Percentiles rank a stretch among this genome's conserved stretches.
These are phyloP conservation scores for Galaxias olidus DNA, from an alignment of 2,797 vertebrate genomes.

Conservation along the genomic window DNA sequence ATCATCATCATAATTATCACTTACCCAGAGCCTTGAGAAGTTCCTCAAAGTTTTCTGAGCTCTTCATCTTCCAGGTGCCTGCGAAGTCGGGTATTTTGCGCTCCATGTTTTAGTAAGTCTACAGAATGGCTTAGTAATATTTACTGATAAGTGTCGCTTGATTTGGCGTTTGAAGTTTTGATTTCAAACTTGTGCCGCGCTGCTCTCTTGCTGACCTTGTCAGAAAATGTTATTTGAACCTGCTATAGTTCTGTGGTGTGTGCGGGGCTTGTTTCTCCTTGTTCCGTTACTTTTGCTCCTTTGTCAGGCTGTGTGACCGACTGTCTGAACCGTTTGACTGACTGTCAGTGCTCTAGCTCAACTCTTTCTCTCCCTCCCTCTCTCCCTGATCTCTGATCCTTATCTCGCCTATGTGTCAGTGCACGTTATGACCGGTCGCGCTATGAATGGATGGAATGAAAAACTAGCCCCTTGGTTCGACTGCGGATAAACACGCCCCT, in stretches of 20 bases:
- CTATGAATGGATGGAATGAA: slow-evolving; percentile 55
- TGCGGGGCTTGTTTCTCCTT: slow-evolving; percentile 11
- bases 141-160: slow-evolving; percentile 23
- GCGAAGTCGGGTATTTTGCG: slow-evolving; percentile 85
- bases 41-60: slow-evolving; percentile 92
- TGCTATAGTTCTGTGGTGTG: slow-evolving; percentile 3
- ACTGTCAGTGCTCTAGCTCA: slow-evolving; percentile 12
- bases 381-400: slow-evolving; percentile 14
- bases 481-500: slow-evolving; percentile 57
- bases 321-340: slow-evolving; percentile 16
- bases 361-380: slow-evolving; percentile 7
- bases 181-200: slow-evolving; percentile 8
- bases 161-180: slow-evolving; percentile 30
- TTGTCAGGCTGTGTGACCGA: slow-evolving; percentile 22
- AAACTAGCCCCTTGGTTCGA: slow-evolving; percentile 43
- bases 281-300: slow-evolving; percentile 27
- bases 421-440: slow-evolving; percentile 40
- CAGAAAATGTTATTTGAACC: background rate
- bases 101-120: slow-evolving; percentile 63
- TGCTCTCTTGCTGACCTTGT: slow-evolving; percentile 13
- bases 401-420: slow-evolving; percentile 38
- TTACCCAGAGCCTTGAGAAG: slow-evolving; percentile 88
- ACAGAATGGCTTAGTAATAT: background rate
- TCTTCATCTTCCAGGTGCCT: slow-evolving; percentile 91
- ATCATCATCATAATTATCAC: slow-evolving; percentile 38